Evolutionary conservation across 2,888 invertebrate species (phyloP).

Genomic region (Himalopsyche japonica): DNA sequence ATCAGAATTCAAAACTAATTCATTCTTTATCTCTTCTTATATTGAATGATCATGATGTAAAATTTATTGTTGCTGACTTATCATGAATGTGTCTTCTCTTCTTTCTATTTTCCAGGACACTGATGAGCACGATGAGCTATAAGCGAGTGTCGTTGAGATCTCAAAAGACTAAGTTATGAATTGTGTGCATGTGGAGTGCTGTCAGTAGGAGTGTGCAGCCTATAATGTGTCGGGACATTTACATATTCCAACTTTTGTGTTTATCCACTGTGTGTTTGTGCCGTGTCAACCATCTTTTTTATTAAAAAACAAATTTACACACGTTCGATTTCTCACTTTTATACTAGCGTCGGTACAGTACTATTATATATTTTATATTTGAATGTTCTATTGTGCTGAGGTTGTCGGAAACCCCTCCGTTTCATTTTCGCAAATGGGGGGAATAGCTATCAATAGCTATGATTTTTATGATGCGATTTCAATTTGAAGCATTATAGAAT

Average conservation of each 20-base stretch:
- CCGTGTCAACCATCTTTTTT: slow-evolving; percentile 28
- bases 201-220: neutral
- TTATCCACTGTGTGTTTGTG: slow-evolving; percentile 34
- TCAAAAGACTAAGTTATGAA: slow-evolving; percentile 30
- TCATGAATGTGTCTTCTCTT: neutral
- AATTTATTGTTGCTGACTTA: neutral
- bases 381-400: neutral
- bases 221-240: slow-evolving; percentile 18
- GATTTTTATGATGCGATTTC: neutral
- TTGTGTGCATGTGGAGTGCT: slow-evolving; percentile 21
- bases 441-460: neutral
- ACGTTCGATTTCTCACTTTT: slow-evolving; percentile 31
- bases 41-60: neutral
- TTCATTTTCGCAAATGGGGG: slow-evolving; percentile 36
- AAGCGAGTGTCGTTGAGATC: slow-evolving; percentile 13
- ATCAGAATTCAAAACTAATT: too few relatives aligned
- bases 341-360: slow-evolving; percentile 21
- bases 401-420: slow-evolving; percentile 7
- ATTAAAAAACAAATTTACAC: slow-evolving; percentile 11
- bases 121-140: slow-evolving; percentile 41
- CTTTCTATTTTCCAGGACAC: slow-evolving; percentile 25
- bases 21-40: too few relatives aligned
- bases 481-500: neutral
- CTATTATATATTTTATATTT: neutral
- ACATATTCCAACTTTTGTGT: slow-evolving; percentile 25